Evolutionary conservation across 35 echinoderm and acorn worm species (phyloP), one percentile per base, ranked within the genome.

Genomic region (Strongylocentrotus purpuratus): DNA sequence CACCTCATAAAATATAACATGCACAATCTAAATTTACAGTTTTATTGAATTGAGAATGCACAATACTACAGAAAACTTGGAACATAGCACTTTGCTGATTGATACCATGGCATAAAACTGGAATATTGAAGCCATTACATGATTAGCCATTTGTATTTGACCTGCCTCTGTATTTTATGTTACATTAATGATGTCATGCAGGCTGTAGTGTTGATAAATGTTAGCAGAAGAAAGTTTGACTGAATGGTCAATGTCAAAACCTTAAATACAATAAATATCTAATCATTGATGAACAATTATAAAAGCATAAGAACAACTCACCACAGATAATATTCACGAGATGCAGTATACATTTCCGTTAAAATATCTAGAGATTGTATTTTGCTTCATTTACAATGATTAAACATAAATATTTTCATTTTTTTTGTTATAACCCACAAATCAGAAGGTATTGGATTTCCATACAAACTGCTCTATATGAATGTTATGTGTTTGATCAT

Each of bases 31-130:
- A 78, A 78, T 78, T 78, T 78, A 28, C 65, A 78, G 11, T 78
- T 28, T 78, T 28, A 78, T 78, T 78, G 65, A n/a, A 78, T 78
- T n/a, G 65, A 78, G 65, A 78, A 78, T 78, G 65, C 65, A 78
- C 65, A 28, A 22, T 78, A n/a, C 6, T 28, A 3, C 5, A 28
- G 28, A 78, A 7, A 71, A 71, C 10, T 55, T 28, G 4, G 25
- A 28, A 7, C 7, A 28, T 8, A n/a, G 20, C 65, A 55, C 11
- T 15, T 55, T 78, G 65, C 22, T 8, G n/a, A 28, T 22, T 22
- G 28, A 28, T 78, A 78, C 17, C 20, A 70, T 70, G 61, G 18
- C 7, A 78, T 78, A n/a, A 78, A 78, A 78, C 65, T 78, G 20
- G 28, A 28, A 70, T 28, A 70, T 41, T 17, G 10, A 70, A 4